Evolutionary conservation across 2,113 vertebrate genomes (phyloP).

Genomic region (Gopherus evgoodei): DNA sequence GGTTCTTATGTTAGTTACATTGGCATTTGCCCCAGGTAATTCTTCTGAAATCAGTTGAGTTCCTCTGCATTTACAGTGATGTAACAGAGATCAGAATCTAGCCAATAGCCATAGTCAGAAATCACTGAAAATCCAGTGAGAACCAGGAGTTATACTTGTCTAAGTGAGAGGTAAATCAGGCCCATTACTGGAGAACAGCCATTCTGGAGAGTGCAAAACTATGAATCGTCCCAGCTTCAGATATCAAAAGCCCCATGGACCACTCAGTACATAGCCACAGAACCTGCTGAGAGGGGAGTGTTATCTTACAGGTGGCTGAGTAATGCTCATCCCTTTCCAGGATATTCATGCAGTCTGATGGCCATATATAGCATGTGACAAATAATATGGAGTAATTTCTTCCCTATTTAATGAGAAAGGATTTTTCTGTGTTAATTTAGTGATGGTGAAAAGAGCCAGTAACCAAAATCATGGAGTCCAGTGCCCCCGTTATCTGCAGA

Average conservation of each 20-base stretch:
- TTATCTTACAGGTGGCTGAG: neutral
- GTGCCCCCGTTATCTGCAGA: neutral
- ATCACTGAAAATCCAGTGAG: constrained; percentile 9
- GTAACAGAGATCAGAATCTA: neutral
- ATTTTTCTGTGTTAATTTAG: neutral
- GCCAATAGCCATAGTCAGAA: neutral
- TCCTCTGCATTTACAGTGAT: constrained; percentile 2
- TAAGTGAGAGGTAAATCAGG: neutral
- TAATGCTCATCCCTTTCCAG: neutral
- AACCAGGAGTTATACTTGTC: constrained; percentile 13
- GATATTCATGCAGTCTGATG: neutral
- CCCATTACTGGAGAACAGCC: neutral
- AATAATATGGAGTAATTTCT: neutral
- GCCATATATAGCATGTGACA: neutral
- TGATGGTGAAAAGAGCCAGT: neutral
- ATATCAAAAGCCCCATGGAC: neutral
- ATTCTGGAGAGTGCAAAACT: neutral
- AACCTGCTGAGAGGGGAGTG: neutral
- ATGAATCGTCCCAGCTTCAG: neutral
- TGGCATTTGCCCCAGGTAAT: constrained; percentile 1
- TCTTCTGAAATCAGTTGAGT: constrained; percentile 16
- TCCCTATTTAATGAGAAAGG: neutral
- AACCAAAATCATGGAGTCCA: neutral
- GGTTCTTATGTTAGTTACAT: neutral
- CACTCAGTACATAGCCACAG: constrained; percentile 3